phyloP scores from a whole-genome alignment of 2,888 invertebrate species.

The Serripes groenlandicus region DNA sequence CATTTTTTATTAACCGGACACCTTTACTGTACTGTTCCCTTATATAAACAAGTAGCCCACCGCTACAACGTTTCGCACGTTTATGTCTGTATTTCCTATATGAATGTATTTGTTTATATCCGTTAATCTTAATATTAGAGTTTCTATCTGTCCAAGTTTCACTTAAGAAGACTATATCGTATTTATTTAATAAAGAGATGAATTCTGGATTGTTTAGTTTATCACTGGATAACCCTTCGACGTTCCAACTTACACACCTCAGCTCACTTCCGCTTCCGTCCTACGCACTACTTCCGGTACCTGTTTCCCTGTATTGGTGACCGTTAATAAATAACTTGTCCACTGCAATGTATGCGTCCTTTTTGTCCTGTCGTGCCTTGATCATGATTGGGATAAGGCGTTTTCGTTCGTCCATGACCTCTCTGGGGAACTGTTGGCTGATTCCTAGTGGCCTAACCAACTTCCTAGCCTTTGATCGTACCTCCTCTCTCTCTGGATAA shows the following conservation, averaged over 20 bases:
- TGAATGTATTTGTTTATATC: too few relatives aligned
- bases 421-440: slow-evolving; percentile 2
- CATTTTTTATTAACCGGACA: too few relatives aligned
- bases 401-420: neutral
- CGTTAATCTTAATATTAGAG: too few relatives aligned
- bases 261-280: neutral
- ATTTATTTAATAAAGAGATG: too few relatives aligned
- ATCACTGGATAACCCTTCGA: slow-evolving; percentile 13
- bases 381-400: neutral
- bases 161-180: too few relatives aligned
- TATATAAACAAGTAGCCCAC: too few relatives aligned
- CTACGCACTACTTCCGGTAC: neutral
- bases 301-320: neutral
- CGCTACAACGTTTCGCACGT: too few relatives aligned
- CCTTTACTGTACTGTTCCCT: too few relatives aligned
- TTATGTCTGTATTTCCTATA: too few relatives aligned
- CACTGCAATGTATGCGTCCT: neutral
- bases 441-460: neutral
- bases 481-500: neutral
- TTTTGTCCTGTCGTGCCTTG: neutral
- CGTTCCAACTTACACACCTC: slow-evolving; percentile 18
- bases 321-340: slow-evolving; percentile 6
- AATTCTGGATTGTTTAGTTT: slow-evolving; percentile 26
- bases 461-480: neutral
- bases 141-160: too few relatives aligned